A percentile compares a stretch with the other conserved stretches of the same genome.
Conservation (phyloP, 2,888 invertebrate genomes). For the Lepidocyrtinus sp. region DNA sequence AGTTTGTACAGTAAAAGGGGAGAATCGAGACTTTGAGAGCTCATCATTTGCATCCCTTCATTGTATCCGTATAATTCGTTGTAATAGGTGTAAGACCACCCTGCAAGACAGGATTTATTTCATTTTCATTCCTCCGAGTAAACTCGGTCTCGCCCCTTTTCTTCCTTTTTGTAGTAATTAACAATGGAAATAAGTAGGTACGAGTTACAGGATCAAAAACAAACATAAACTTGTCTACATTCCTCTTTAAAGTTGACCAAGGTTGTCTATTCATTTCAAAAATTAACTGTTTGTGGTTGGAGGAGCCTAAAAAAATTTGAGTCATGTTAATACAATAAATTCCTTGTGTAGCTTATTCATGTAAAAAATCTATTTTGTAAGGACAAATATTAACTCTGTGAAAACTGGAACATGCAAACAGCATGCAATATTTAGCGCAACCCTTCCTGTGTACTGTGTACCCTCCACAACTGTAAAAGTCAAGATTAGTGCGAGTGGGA, state of each 20-base stretch:
- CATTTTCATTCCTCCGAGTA: slow-evolving; percentile 31
- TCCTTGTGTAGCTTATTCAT: neutral
- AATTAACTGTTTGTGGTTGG: neutral
- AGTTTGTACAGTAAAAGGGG: too few relatives aligned
- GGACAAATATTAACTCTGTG: too few relatives aligned
- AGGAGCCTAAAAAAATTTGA: neutral
- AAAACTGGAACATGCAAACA: too few relatives aligned
- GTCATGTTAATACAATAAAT: neutral
- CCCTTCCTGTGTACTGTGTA: too few relatives aligned
- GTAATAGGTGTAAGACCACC: slow-evolving; percentile 64
- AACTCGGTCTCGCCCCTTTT: slow-evolving; percentile 56
- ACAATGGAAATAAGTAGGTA: slow-evolving; percentile 43
- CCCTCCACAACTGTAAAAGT: too few relatives aligned
- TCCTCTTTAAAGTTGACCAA: neutral
- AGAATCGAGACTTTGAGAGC: too few relatives aligned
- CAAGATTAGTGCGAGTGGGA: too few relatives aligned
- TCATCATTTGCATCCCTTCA: too few relatives aligned
- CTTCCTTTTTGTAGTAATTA: slow-evolving; percentile 60
- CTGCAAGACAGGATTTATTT: slow-evolving; percentile 62
- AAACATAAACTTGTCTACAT: slow-evolving; percentile 14
- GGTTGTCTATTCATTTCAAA: neutral
- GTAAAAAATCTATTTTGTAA: neutral
- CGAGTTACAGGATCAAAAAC: neutral
- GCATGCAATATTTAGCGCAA: too few relatives aligned
- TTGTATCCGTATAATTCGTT: too few relatives aligned